Evolutionary conservation across 2,888 invertebrate species (phyloP), one percentile per base, ranked within the genome.

Genomic region (Anthophora plumipes): DNA sequence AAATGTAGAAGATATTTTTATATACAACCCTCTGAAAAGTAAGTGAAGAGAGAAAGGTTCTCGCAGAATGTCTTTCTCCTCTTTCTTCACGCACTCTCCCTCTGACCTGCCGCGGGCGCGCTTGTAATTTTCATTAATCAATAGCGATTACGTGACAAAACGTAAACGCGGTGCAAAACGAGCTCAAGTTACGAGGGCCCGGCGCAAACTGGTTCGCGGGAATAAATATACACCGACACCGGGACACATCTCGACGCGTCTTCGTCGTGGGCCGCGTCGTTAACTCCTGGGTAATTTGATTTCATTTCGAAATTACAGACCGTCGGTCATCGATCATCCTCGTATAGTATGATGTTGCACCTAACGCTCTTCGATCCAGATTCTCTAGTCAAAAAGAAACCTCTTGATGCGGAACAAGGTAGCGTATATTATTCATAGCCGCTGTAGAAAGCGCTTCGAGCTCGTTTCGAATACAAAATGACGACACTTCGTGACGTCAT

Each of bases 101-200:
- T 39, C 37, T 12, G 39, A 64, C 22, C 41, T 37, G 46, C 55
- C 20, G 20, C 20, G 59, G 52, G 20, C 37, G n/a, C 61, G 75
- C 37, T 66, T 61, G 41, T 75, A 77, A 78, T 46, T 71, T 69
- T 59, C 86, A 78, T 84, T 82, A 82, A 84, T 86, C 84, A 72
- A 82, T 77, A 67, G 66, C 41, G 79, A 84, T 85, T 82, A 86
- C 76, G 82, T 71, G 77, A 84, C 78, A 81, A 76, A 80, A 72
- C 70, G 76, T 80, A 54, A 75, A 48, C 78, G 61, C 54, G 57
- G 75, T 22, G 52, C 66, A 50, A 74, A 70, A 77, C 66, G 54
- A 80, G 75, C 76, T 74, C 71, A 59, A 82, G 69, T 83, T 81
- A 81, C 81, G 57, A 55, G 55, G 64, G 46, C 69, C 74, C 43